phyloP scores from a whole-genome alignment of 2,888 invertebrate species.

The Plemyria rubiginata region DNA sequence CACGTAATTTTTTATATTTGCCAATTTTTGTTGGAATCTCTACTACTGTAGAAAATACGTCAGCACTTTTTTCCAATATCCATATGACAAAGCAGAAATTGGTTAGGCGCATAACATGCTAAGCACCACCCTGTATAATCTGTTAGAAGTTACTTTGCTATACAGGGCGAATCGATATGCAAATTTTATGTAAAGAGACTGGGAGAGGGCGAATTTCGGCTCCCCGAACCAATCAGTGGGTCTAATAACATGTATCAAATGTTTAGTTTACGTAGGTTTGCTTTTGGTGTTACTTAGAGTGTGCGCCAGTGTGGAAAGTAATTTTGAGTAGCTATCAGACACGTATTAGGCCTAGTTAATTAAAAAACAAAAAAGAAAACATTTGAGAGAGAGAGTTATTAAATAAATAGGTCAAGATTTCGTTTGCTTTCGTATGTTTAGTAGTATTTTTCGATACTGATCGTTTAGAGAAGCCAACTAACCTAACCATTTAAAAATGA shows the following conservation, averaged over 20 bases:
- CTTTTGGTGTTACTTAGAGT: slow-evolving; percentile 49
- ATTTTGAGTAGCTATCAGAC: too few relatives aligned
- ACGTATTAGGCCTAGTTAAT: too few relatives aligned
- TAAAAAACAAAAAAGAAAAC: too few relatives aligned
- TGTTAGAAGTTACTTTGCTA: slow-evolving; percentile 48
- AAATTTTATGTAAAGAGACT: slow-evolving; percentile 80
- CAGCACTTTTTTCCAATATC: slow-evolving; percentile 26
- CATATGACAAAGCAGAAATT: slow-evolving; percentile 32
- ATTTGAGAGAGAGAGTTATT: too few relatives aligned
- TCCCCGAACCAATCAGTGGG: slow-evolving; percentile 62
- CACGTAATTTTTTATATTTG: background rate
- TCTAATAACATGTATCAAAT: slow-evolving; percentile 76
- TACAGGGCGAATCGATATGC: slow-evolving; percentile 71
- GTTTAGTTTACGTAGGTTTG: slow-evolving; percentile 65
- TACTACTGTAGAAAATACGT: slow-evolving; percentile 7
- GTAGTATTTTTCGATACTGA: too few relatives aligned
- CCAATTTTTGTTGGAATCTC: background rate
- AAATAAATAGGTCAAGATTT: too few relatives aligned
- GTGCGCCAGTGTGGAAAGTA: background rate
- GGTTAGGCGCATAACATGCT: slow-evolving; percentile 26
- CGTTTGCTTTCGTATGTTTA: too few relatives aligned
- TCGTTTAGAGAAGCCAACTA: too few relatives aligned
- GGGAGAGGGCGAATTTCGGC: slow-evolving; percentile 69
- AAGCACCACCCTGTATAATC: slow-evolving; percentile 40
- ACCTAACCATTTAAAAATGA: too few relatives aligned